These are phyloP conservation scores for Zaprionus tsacasi DNA, from an alignment of 1,140 invertebrate species.

Conservation along the genomic window DNA sequence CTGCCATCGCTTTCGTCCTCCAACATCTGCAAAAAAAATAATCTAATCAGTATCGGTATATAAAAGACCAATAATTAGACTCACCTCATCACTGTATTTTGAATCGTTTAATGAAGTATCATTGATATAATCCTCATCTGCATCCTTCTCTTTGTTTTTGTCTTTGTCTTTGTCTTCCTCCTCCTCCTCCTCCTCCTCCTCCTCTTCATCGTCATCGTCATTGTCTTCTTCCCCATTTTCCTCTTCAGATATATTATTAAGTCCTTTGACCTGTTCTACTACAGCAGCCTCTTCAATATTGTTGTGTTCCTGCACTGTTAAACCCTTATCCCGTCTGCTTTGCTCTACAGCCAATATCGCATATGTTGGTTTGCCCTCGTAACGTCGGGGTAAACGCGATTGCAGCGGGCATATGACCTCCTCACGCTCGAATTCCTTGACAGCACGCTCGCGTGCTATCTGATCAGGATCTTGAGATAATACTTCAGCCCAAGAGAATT, in stretches of 20 bases:
- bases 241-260: conserved; percentile 9
- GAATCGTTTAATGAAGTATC: conserved; percentile 1
- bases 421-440: conserved; percentile 83
- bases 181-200: conserved; percentile 27
- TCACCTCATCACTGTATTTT: conserved; percentile 31
- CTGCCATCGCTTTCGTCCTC: conserved; percentile 30
- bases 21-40: conserved; percentile 6
- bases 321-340: conserved; percentile 61
- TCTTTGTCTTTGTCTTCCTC: conserved; percentile 18
- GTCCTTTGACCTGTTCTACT: conserved; percentile 21
- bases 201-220: conserved; percentile 23
- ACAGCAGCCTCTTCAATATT: conserved; percentile 20
- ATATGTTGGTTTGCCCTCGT: conserved; percentile 80
- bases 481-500: conserved; percentile 82
- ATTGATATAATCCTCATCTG: conserved; percentile 7
- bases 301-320: conserved; percentile 62
- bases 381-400: conserved; percentile 61
- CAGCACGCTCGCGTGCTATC: conserved; percentile 81
- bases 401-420: conserved; percentile 69
- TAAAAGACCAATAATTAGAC: not conserved
- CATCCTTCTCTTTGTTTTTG: conserved; percentile 10
- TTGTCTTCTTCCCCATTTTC: conserved; percentile 26
- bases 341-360: conserved; percentile 77
- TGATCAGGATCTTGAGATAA: conserved; percentile 83
- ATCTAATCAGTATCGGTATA: not conserved